These are phyloP conservation scores for Enteromius radiatus DNA, from an alignment of 2,797 vertebrate genomes.

Conservation along the genomic window DNA sequence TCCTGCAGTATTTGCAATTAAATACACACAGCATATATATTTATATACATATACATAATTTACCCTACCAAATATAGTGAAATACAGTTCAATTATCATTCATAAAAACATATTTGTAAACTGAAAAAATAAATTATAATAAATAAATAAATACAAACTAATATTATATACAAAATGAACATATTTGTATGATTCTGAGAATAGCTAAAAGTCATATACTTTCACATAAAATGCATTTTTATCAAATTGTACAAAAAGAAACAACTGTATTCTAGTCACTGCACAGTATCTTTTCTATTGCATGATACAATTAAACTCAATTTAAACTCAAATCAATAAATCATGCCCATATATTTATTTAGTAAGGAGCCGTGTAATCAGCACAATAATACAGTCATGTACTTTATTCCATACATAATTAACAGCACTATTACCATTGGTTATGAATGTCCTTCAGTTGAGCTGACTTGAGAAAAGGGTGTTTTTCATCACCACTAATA, in stretches of 20 bases:
- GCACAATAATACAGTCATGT: neutral
- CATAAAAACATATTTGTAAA: no score
- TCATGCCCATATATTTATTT: neutral
- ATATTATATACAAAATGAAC: no score
- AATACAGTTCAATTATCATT: no score
- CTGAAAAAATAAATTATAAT: no score
- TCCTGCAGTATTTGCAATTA: neutral
- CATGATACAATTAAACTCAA: neutral
- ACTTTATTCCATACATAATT: constrained; percentile 10
- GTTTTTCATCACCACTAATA: neutral
- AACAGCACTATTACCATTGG: neutral
- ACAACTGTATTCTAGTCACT: neutral
- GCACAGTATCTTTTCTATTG: neutral
- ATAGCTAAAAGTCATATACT: no score
- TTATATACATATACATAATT: no score
- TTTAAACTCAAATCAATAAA: neutral
- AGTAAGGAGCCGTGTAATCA: neutral
- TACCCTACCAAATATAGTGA: no score
- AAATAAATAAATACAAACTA: no score
- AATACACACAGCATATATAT: no score
- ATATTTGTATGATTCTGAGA: no score
- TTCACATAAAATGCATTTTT: no score
- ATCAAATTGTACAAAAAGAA: neutral
- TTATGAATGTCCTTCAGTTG: neutral
- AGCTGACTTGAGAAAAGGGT: neutral